phyloP scores from a whole-genome alignment of 2,113 vertebrate genomes.

The Heterotilapia buettikoferi region DNA sequence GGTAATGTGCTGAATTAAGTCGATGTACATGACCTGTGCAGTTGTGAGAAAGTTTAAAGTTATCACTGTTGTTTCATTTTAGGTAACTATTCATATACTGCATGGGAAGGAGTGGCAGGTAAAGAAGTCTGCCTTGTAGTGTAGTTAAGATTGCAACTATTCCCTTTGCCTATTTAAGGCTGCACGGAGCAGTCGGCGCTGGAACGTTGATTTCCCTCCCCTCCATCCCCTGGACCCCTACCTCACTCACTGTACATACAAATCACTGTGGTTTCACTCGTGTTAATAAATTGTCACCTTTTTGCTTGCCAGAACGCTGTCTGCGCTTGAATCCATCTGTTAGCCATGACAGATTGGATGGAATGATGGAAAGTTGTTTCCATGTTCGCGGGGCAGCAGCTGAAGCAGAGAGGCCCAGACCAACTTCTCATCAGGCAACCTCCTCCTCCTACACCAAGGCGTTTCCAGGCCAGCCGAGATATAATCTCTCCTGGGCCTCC shows the following conservation, averaged over 20 bases:
- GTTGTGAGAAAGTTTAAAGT: background rate
- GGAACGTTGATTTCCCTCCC: background rate
- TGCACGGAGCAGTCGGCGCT: no score
- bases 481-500: background rate
- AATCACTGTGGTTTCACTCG: background rate
- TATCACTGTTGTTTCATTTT: background rate
- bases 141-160: background rate
- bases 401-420: background rate
- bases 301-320: background rate
- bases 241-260: background rate
- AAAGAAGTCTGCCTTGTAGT: background rate
- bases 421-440: background rate
- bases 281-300: background rate
- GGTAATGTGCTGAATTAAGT: background rate
- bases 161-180: no score
- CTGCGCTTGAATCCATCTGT: background rate
- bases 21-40: background rate
- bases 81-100: background rate
- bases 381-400: background rate
- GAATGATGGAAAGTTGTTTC: background rate
- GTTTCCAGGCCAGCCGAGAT: background rate
- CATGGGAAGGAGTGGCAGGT: background rate
- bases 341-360: background rate
- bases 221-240: background rate
- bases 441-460: background rate